Evolutionary conservation across 2,888 invertebrate species (phyloP).

Genomic region (Noctuana brunneofusca): DNA sequence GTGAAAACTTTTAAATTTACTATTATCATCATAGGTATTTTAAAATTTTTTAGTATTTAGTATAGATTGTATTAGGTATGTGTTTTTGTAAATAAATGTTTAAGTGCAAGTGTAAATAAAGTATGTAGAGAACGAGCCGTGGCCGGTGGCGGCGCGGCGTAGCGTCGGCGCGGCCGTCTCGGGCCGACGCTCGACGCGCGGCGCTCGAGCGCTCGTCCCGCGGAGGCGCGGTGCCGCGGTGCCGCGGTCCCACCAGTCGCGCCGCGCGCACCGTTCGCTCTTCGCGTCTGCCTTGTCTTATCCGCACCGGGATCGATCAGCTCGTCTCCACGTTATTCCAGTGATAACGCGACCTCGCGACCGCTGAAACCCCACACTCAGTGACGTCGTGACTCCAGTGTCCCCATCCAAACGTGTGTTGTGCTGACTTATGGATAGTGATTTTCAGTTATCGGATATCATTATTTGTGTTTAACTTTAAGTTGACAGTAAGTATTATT

Average conservation of each 20-base stretch:
- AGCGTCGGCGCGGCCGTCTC: conserved; percentile 6
- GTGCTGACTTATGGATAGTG: conserved; percentile 50
- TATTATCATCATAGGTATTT: too few relatives aligned
- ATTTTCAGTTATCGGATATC: conserved; percentile 46
- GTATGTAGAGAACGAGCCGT: conserved; percentile 11
- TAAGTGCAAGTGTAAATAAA: too few relatives aligned
- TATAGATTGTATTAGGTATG: too few relatives aligned
- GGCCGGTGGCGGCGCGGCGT: neutral
- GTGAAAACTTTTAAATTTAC: too few relatives aligned
- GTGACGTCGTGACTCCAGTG: conserved; percentile 67
- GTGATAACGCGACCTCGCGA: conserved; percentile 61
- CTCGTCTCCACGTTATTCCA: conserved; percentile 59
- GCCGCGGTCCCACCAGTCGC: conserved; percentile 56
- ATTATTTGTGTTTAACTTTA: conserved; percentile 33
- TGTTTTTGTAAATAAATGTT: too few relatives aligned
- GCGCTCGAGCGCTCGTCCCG: conserved; percentile 29
- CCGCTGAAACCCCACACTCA: conserved; percentile 38
- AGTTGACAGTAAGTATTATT: conserved; percentile 30
- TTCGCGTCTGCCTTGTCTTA: conserved; percentile 55
- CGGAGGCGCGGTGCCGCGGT: conserved; percentile 32
- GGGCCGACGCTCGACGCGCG: conserved; percentile 13
- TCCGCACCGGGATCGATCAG: conserved; percentile 76
- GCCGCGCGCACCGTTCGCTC: conserved; percentile 68
- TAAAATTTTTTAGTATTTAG: too few relatives aligned
- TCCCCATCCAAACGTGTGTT: conserved; percentile 47